Base-by-base conservation (phyloP, 2,888 invertebrate genomes). In the Endotricha flammealis region DNA sequence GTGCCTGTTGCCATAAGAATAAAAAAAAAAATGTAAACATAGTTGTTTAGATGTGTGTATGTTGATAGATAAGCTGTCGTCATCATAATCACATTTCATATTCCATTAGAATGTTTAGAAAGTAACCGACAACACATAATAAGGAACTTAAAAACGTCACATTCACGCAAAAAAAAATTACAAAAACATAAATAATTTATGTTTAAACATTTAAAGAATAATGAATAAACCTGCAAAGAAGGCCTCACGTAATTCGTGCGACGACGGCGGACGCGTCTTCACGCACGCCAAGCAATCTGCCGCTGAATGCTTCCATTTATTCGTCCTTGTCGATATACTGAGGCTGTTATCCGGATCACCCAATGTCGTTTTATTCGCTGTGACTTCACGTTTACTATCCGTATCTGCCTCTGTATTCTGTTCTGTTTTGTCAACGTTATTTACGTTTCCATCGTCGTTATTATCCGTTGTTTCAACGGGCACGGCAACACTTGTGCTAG, bases 211-310 rank as follows among this genome's bases (percentile, higher is more conserved):
- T n/a, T n/a, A n/a, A n/a, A n/a, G n/a, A n/a, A n/a, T 6, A 10
- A 12, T 27, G 14, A 16, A 41, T 36, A 44, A 39, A 83, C 86
- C 83, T 39, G 83, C 75, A 50, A 87, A 87, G 53, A 87, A 87
- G 0, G 85, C 86, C 46, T 87, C 85, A 1, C 87, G 67, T 31
- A 87, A 51, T 46, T 87, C 82, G 31, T 85, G 79, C 5, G 79
- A 71, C 1, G 82, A 80, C 0, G 74, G 80, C 33, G 86, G 85
- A 1, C 81, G 50, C 0, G 80, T 74, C 4, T 77, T 66, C 2
- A 74, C 78, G 39, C 87, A 87, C 4, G 76, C 78, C 36, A 87
- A 42, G 27, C 87, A 87, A 23, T 76, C 74, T 3, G 59, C 58
- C 1, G 69, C 44, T 9, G 63, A 57, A 41, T 87, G 87, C 8